These are phyloP conservation scores for Dascillus cervinus DNA, from an alignment of 2,888 invertebrate genomes.

Conservation along the genomic window DNA sequence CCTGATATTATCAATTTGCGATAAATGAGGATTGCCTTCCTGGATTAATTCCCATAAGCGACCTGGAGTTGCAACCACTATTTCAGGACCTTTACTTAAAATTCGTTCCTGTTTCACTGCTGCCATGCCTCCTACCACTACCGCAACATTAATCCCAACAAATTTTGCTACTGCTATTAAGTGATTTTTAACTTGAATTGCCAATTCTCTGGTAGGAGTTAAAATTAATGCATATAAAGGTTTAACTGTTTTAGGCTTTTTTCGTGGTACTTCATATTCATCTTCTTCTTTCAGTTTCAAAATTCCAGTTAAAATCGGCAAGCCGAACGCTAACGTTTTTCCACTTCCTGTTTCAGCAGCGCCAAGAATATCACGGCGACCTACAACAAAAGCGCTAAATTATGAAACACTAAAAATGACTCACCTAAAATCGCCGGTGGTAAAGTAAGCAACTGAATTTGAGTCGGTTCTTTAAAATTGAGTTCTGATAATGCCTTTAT, in stretches of 20 bases:
- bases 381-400: slow-evolving; percentile 32
- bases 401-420: too few relatives aligned
- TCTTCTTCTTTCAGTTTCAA: slow-evolving; percentile 46
- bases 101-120: slow-evolving; percentile 89
- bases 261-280: slow-evolving; percentile 3
- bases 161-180: slow-evolving; percentile 67
- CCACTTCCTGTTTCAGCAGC: slow-evolving; percentile 99
- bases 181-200: slow-evolving; percentile 89
- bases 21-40: slow-evolving; percentile 69
- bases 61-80: slow-evolving; percentile 96
- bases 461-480: slow-evolving; percentile 75
- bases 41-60: slow-evolving; percentile 89
- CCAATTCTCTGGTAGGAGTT: slow-evolving; percentile 94
- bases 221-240: slow-evolving; percentile 78
- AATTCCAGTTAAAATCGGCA: slow-evolving; percentile 86
- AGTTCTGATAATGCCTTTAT: slow-evolving; percentile 66
- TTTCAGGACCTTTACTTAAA: slow-evolving; percentile 74
- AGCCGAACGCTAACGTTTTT: slow-evolving; percentile 95
- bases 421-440: slow-evolving; percentile 78
- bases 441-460: slow-evolving; percentile 75
- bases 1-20: slow-evolving; percentile 63
- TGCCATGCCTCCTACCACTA: slow-evolving; percentile 91
- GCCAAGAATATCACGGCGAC: slow-evolving; percentile 86
- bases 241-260: too few relatives aligned
- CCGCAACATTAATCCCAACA: slow-evolving; percentile 59